These are phyloP conservation scores for Cardiocondyla obscurior DNA, from an alignment of 1,140 invertebrate species.

Conservation along the genomic window DNA sequence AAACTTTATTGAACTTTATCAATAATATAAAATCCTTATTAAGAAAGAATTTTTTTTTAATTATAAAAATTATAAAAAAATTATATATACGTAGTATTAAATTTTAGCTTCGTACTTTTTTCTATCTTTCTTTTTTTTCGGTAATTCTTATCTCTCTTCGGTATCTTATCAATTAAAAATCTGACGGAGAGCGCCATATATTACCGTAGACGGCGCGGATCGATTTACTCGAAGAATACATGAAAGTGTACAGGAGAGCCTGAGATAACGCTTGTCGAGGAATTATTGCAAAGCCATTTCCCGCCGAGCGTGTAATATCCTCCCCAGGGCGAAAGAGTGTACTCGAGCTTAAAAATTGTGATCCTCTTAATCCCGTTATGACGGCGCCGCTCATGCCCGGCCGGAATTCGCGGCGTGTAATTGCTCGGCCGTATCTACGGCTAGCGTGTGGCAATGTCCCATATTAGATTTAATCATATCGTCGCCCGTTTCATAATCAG, in stretches of 20 bases:
- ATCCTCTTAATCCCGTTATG: conserved; percentile 56
- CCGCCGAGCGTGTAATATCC: conserved; percentile 6
- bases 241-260: conserved; percentile 8
- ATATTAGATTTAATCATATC: conserved; percentile 45
- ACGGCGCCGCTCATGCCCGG: conserved; percentile 40
- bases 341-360: conserved; percentile 42
- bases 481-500: conserved; percentile 74
- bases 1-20: background rate
- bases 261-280: background rate
- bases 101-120: background rate
- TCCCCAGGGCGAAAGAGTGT: background rate
- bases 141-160: background rate
- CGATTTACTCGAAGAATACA: background rate
- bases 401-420: conserved; percentile 55
- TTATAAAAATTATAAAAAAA: background rate
- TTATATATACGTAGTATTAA: background rate
- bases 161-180: background rate
- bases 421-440: conserved; percentile 58
- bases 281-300: conserved; percentile 17
- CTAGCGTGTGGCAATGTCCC: conserved; percentile 18
- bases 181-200: background rate
- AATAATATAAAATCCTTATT: background rate
- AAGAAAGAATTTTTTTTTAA: no score
- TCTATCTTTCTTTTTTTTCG: background rate
- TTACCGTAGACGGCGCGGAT: background rate